Conservation (phyloP, 2,113 vertebrate genomes). For the Pimephales promelas region DNA sequence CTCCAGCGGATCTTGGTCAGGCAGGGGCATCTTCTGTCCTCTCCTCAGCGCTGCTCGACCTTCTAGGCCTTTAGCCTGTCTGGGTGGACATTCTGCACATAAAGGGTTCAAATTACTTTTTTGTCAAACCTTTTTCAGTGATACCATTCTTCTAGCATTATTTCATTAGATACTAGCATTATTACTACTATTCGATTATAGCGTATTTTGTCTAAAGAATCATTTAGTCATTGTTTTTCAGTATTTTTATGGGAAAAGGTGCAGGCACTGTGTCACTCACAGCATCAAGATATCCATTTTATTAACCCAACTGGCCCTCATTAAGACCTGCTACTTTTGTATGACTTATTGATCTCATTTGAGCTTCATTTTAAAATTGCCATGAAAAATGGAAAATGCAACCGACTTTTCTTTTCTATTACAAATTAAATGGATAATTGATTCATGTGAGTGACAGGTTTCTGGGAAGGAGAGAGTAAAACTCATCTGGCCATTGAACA, state of each 20-base stretch:
- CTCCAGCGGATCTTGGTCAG: slow-evolving; percentile 50
- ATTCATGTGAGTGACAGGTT: neutral
- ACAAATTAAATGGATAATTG: neutral
- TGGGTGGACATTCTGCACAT: slow-evolving; percentile 34
- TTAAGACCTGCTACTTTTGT: neutral
- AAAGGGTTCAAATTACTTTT: neutral
- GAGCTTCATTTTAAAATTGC: neutral
- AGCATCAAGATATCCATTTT: no score
- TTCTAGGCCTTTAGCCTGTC: slow-evolving; percentile 19
- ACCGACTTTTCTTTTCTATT: neutral
- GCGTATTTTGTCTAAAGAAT: neutral
- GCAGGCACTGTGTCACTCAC: neutral
- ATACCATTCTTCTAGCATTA: neutral
- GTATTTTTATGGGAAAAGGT: no score
- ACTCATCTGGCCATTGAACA: neutral
- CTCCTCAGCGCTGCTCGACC: neutral
- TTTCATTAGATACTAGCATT: neutral
- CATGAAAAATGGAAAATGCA: neutral
- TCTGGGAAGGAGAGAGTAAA: neutral
- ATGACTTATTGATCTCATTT: no score
- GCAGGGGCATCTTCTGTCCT: slow-evolving; percentile 36
- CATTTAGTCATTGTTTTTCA: neutral
- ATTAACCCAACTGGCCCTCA: no score
- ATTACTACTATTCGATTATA: neutral
- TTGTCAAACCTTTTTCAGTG: neutral